phyloP scores from a whole-genome alignment of 2,113 vertebrate genomes.

The Apteryx owenii region DNA sequence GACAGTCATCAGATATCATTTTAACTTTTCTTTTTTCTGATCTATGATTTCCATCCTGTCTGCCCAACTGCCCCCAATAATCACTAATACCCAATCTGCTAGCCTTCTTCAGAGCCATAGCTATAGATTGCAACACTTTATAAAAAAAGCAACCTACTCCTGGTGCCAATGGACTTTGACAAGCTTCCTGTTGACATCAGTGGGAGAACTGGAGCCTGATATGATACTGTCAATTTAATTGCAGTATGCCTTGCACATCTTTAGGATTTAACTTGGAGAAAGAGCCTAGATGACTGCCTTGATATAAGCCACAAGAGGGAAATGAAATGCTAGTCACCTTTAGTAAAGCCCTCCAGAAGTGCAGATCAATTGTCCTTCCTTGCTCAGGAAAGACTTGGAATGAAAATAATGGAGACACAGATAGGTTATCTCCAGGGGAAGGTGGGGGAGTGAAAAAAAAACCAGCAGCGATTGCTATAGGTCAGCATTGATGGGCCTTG shows the following conservation, averaged over 20 bases:
- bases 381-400: not conserved
- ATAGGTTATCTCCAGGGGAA: not conserved
- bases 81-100: not conserved
- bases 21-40: not conserved
- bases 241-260: not conserved
- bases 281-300: not conserved
- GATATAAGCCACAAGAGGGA: not conserved
- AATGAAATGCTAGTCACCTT: not conserved
- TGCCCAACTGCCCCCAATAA: not conserved
- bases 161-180: not conserved
- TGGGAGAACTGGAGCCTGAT: not conserved
- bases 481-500: not conserved
- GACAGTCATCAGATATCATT: not conserved
- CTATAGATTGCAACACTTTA: not conserved
- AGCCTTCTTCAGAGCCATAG: not conserved
- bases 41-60: not conserved
- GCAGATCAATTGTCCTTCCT: not conserved
- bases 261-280: conserved; percentile 3
- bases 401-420: not conserved
- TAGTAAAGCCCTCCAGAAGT: not conserved
- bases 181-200: not conserved
- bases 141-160: not conserved
- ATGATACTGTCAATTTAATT: not conserved
- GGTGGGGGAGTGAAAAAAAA: not conserved
- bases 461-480: not conserved